These are phyloP conservation scores for Palloptera scutellata DNA, from an alignment of 2,888 invertebrate species.

Conservation along the genomic window DNA sequence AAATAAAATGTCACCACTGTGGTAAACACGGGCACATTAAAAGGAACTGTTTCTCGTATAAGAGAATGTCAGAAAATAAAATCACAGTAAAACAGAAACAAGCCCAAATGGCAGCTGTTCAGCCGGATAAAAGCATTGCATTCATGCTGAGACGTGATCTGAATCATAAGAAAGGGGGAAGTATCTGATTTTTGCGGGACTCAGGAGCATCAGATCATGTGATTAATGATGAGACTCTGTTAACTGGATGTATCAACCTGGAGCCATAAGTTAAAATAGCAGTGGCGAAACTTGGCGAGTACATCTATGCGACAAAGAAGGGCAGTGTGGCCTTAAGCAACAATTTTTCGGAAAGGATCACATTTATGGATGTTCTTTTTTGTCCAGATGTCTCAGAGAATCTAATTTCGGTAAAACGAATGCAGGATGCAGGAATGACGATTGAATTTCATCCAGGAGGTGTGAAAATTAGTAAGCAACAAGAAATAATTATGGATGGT, in stretches of 20 bases:
- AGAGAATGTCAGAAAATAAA: slow-evolving; percentile 7
- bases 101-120: slow-evolving; percentile 21
- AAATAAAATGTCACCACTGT: slow-evolving; percentile 49
- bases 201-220: slow-evolving; percentile 40
- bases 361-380: slow-evolving; percentile 43
- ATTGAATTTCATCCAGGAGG: slow-evolving; percentile 36
- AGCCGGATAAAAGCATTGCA: slow-evolving; percentile 25
- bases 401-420: slow-evolving; percentile 31
- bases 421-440: slow-evolving; percentile 50
- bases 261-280: slow-evolving; percentile 47
- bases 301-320: slow-evolving; percentile 35
- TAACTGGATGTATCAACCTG: slow-evolving; percentile 31
- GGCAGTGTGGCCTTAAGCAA: slow-evolving; percentile 48
- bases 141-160: slow-evolving; percentile 29
- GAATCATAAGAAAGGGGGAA: not conserved
- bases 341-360: slow-evolving; percentile 38
- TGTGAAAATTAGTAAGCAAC: slow-evolving; percentile 48
- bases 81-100: slow-evolving; percentile 20
- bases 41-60: slow-evolving; percentile 40
- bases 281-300: slow-evolving; percentile 45
- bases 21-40: slow-evolving; percentile 47
- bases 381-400: slow-evolving; percentile 46
- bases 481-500: slow-evolving; percentile 26
- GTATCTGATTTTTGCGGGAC: slow-evolving; percentile 33
- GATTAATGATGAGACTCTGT: slow-evolving; percentile 37